Conservation (phyloP, 2,113 vertebrate species). For the Cygnus atratus region DNA sequence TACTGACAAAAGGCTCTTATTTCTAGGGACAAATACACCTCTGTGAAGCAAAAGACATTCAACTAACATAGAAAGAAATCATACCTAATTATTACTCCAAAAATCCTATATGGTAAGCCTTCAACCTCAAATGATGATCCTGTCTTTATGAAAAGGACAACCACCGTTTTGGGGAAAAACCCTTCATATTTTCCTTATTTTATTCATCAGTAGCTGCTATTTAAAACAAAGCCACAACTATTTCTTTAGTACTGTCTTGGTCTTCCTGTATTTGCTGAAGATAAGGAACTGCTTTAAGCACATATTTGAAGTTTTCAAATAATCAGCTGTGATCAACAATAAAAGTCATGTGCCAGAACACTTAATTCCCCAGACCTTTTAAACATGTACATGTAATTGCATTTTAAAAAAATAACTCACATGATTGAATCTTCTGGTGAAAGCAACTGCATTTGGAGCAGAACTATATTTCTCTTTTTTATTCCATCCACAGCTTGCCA, state of each 20-base stretch:
- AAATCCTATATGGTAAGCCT: background rate
- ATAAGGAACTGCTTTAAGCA: background rate
- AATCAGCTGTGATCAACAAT: background rate
- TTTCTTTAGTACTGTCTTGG: background rate
- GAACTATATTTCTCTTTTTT: slow-evolving; percentile 99
- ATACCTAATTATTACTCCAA: background rate
- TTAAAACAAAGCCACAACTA: background rate
- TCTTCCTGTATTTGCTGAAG: background rate
- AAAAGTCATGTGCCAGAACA: background rate
- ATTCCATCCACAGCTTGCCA: slow-evolving; percentile 99
- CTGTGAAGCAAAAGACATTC: background rate
- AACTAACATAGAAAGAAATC: background rate
- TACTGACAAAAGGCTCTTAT: background rate
- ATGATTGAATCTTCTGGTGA: slow-evolving; percentile 98
- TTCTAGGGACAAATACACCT: background rate
- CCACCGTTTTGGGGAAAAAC: background rate
- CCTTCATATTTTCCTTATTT: background rate
- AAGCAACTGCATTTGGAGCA: slow-evolving; percentile 96
- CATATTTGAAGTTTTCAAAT: background rate
- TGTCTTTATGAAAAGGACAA: background rate
- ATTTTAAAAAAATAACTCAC: slow-evolving; percentile 76
- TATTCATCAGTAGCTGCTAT: background rate
- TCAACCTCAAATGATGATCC: background rate
- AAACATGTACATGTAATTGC: background rate
- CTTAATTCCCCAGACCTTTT: background rate